Conservation (phyloP, 2,888 invertebrate species). For the Papilio elwesi region DNA sequence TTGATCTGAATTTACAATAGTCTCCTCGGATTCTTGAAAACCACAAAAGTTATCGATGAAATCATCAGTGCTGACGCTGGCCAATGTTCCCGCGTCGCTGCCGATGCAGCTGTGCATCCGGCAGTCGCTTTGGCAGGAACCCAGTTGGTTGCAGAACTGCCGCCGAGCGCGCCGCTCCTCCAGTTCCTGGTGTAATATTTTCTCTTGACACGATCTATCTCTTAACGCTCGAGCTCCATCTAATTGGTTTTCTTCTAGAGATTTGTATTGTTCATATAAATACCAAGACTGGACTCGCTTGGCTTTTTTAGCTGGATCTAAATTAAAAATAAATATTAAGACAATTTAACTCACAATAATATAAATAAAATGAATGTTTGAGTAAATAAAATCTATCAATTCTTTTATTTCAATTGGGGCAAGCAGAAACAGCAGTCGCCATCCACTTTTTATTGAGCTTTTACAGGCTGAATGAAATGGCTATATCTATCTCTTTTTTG, state of each 20-base stretch:
- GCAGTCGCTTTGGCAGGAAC: slow-evolving; percentile 56
- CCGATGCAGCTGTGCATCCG: slow-evolving; percentile 48
- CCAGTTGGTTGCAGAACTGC: slow-evolving; percentile 59
- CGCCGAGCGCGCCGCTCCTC: slow-evolving; percentile 67
- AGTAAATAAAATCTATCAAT: no score
- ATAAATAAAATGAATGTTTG: no score
- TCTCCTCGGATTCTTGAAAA: slow-evolving; percentile 48
- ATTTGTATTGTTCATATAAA: slow-evolving; percentile 75
- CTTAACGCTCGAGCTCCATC: slow-evolving; percentile 67
- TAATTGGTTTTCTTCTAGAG: slow-evolving; percentile 68
- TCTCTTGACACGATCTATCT: slow-evolving; percentile 66
- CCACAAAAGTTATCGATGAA: slow-evolving; percentile 67
- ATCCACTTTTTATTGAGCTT: no score
- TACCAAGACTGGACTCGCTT: slow-evolving; percentile 76
- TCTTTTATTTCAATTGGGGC: no score
- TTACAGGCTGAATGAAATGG: no score
- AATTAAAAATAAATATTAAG: slow-evolving; percentile 55
- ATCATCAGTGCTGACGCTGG: slow-evolving; percentile 59
- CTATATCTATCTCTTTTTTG: no score
- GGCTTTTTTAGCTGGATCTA: slow-evolving; percentile 65
- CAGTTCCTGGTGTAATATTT: slow-evolving; percentile 65
- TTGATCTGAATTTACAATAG: slow-evolving; percentile 34
- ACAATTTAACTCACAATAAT: neutral
- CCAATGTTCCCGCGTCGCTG: slow-evolving; percentile 49
- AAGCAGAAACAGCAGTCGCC: no score